Conservation (phyloP, 2,113 vertebrate genomes). For the Psilopogon haemacephalus region DNA sequence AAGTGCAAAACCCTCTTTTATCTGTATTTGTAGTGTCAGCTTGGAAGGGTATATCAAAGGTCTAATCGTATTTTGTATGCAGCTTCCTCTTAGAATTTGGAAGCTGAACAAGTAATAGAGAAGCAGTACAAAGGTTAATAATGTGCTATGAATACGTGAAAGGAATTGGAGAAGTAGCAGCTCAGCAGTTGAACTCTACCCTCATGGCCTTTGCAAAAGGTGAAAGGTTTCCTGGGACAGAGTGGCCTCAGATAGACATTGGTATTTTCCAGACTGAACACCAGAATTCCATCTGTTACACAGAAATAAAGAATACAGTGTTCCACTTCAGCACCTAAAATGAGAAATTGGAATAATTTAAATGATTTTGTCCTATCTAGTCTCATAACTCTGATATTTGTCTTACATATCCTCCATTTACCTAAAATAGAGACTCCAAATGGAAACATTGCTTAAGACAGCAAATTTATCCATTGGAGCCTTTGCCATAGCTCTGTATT, state of each 20-base stretch:
- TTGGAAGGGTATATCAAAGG: neutral
- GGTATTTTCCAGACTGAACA: neutral
- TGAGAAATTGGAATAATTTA: neutral
- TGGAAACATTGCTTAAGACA: neutral
- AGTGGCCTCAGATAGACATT: neutral
- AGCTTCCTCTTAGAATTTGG: neutral
- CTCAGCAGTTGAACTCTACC: neutral
- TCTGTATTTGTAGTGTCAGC: neutral
- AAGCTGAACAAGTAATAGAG: neutral
- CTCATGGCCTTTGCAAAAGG: neutral
- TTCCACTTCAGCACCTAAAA: neutral
- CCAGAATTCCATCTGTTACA: neutral
- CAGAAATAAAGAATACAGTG: neutral
- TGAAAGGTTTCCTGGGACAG: neutral
- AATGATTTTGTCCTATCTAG: neutral
- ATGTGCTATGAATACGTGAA: neutral
- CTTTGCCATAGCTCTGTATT: neutral
- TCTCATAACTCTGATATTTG: neutral
- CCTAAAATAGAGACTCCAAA: neutral
- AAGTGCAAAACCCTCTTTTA: neutral
- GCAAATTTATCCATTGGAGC: neutral
- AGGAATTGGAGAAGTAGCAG: neutral
- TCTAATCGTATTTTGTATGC: neutral
- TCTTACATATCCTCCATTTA: neutral
- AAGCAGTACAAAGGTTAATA: slow-evolving; percentile 4